phyloP scores from a whole-genome alignment of 2,113 vertebrate genomes.

The Glareola pratincola region DNA sequence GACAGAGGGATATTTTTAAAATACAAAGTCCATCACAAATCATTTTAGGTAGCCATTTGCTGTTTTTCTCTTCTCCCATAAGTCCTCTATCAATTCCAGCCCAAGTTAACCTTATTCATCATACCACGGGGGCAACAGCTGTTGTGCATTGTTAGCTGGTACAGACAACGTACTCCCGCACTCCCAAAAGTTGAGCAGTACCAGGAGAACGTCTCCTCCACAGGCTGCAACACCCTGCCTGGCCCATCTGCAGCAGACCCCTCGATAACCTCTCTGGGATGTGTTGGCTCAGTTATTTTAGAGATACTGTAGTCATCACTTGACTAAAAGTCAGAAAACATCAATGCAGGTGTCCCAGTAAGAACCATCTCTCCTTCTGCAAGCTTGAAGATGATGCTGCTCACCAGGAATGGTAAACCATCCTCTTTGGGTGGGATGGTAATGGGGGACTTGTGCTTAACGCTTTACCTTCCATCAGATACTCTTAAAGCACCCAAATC shows the following conservation, averaged over 20 bases:
- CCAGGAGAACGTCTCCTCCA: not conserved
- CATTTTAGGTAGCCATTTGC: not conserved
- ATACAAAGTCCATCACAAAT: not conserved
- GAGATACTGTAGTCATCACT: conserved; percentile 71
- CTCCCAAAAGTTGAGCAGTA: not conserved
- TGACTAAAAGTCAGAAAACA: conserved; percentile 74
- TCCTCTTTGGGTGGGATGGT: conserved; percentile 75
- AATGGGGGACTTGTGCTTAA: conserved; percentile 71
- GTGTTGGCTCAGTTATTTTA: not conserved
- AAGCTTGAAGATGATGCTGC: conserved; percentile 71
- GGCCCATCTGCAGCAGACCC: conserved; percentile 34
- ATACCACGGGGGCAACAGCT: not conserved
- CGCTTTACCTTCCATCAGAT: conserved; percentile 73
- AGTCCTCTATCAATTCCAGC: not conserved
- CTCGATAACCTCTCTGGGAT: conserved; percentile 61
- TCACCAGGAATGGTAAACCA: conserved; percentile 71
- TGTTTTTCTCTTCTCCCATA: not conserved
- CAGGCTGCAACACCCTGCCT: conserved; percentile 15
- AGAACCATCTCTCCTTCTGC: conserved; percentile 58
- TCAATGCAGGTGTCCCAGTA: conserved; percentile 53
- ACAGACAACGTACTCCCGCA: not conserved
- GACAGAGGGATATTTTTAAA: conserved; percentile 48
- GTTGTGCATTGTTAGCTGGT: not conserved
- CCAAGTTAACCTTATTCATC: not conserved
- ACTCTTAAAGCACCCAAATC: conserved; percentile 74